Evolutionary conservation across 1,140 invertebrate genomes (phyloP).

Genomic region (Macrocentrus cingulum): DNA sequence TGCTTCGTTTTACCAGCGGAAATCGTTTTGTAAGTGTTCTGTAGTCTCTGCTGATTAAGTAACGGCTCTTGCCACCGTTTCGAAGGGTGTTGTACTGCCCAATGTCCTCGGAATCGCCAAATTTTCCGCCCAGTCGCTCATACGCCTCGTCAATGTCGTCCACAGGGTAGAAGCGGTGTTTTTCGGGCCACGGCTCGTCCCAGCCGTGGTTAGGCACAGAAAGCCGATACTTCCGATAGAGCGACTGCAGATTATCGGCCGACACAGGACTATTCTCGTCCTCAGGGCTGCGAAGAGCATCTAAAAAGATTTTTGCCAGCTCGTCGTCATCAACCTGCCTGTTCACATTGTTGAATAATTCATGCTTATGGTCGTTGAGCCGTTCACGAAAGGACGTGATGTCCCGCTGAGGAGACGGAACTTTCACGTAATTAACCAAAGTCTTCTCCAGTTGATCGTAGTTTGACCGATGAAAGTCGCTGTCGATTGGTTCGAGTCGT

Average conservation of each 20-base stretch:
- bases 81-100: not conserved
- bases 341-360: not conserved
- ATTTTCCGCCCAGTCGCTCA: not conserved
- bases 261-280: too few relatives aligned
- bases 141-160: too few relatives aligned
- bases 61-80: not conserved
- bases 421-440: not conserved
- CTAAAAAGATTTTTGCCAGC: not conserved
- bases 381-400: not conserved
- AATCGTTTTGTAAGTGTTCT: not conserved
- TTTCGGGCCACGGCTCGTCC: too few relatives aligned
- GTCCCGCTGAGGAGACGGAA: not conserved
- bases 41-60: not conserved
- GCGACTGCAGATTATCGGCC: not conserved
- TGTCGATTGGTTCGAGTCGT: not conserved
- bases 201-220: too few relatives aligned
- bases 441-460: not conserved
- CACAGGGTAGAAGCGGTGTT: too few relatives aligned
- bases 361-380: not conserved
- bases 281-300: not conserved
- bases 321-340: not conserved
- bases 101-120: not conserved
- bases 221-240: not conserved
- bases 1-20: not conserved
- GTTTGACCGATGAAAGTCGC: not conserved